Evolutionary conservation across 2,797 vertebrate species (phyloP).

Genomic region (Falco biarmicus): DNA sequence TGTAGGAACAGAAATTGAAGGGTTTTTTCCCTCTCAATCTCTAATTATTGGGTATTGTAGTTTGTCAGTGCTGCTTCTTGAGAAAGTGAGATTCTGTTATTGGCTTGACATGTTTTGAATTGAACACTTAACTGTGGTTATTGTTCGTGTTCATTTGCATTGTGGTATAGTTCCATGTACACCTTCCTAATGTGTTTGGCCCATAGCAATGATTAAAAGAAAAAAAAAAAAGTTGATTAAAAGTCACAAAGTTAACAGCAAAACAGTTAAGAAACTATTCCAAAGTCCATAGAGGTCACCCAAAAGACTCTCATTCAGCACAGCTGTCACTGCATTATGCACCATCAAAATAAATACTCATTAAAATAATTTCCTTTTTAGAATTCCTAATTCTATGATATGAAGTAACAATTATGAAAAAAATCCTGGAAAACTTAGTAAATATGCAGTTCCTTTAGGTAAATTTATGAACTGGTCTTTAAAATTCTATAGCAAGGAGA

Average conservation of each 20-base stretch:
- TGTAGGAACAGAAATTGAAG: background rate
- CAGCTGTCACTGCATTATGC: background rate
- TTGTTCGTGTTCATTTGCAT: background rate
- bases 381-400: background rate
- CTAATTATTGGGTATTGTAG: background rate
- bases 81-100: background rate
- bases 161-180: background rate
- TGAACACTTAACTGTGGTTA: background rate
- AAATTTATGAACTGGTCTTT: background rate
- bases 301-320: background rate
- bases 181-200: background rate
- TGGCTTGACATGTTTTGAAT: background rate
- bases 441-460: background rate
- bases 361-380: background rate
- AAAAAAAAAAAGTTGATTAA: background rate
- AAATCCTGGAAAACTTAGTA: background rate
- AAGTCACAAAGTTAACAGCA: background rate
- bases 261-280: background rate
- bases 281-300: background rate
- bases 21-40: fast-evolving
- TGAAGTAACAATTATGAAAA: background rate
- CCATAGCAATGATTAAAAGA: background rate
- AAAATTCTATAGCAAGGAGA: background rate
- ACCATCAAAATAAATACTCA: background rate
- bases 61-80: background rate